These are phyloP conservation scores for Entosphenus tridentatus DNA, from an alignment of 2,113 vertebrate species.

Conservation along the genomic window DNA sequence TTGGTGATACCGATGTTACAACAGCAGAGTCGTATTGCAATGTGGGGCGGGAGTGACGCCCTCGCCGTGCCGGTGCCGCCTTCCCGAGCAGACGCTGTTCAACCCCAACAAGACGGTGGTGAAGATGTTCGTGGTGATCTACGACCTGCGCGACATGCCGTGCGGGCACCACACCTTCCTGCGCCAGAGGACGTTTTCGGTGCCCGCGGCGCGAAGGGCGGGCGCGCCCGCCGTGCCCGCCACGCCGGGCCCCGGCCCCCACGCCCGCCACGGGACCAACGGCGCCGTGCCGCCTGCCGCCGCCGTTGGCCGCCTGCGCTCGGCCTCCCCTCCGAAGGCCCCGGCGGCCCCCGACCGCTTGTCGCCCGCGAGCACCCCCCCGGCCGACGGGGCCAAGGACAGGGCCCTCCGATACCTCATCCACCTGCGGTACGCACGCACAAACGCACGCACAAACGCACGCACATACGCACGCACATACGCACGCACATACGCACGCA, in stretches of 20 bases:
- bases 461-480: constrained; percentile 19
- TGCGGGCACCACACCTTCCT: constrained; percentile 97
- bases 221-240: not conserved
- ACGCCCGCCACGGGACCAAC: constrained; percentile 25
- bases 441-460: constrained; percentile 10
- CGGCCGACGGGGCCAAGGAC: constrained; percentile 32
- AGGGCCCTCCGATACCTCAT: constrained; percentile 95
- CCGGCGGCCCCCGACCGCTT: not conserved
- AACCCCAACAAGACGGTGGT: constrained; percentile 99
- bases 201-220: constrained; percentile 68
- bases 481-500: constrained; percentile 15
- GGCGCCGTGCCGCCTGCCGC: too few species aligned
- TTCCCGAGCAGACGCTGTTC: constrained; percentile 78
- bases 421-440: constrained; percentile 55
- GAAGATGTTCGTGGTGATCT: constrained; percentile 99
- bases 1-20: too few species aligned
- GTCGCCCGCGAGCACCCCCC: not conserved
- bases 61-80: constrained; percentile 6
- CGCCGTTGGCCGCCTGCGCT: not conserved
- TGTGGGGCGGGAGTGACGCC: too few species aligned
- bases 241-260: constrained; percentile 20
- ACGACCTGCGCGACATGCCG: constrained; percentile 83
- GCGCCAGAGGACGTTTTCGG: constrained; percentile 90
- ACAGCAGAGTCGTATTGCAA: too few species aligned
- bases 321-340: not conserved